These are phyloP conservation scores for Rhadinocentrus ornatus DNA, from an alignment of 2,797 vertebrate species.

Conservation along the genomic window DNA sequence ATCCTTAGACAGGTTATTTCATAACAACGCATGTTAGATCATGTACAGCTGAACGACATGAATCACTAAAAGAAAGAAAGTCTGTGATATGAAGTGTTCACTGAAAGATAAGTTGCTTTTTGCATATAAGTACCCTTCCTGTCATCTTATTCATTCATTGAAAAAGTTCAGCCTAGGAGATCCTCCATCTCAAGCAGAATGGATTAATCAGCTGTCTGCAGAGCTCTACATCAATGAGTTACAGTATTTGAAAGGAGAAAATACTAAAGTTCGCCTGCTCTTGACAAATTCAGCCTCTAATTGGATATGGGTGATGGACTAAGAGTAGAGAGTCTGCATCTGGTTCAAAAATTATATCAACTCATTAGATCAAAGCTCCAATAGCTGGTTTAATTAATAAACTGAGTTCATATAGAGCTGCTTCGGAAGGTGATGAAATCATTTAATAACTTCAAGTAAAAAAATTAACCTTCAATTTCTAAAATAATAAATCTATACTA, in stretches of 20 bases:
- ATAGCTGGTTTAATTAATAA: conserved; percentile 62
- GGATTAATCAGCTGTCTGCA: conserved; percentile 76
- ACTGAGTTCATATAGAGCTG: conserved; percentile 38
- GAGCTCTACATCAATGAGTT: conserved; percentile 63
- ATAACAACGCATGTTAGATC: too few species aligned
- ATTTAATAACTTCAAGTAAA: conserved; percentile 3
- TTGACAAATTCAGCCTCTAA: conserved; percentile 74
- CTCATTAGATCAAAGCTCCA: conserved; percentile 67
- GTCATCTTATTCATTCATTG: conserved; percentile 32
- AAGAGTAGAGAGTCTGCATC: conserved; percentile 47
- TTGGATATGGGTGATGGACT: conserved; percentile 76
- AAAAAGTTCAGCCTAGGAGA: conserved; percentile 51
- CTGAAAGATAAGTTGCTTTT: conserved; percentile 36
- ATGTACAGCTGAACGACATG: background rate
- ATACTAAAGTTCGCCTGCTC: conserved; percentile 60
- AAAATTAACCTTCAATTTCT: background rate
- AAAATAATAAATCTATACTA: background rate
- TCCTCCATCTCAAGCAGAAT: conserved; percentile 48
- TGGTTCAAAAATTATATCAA: conserved; percentile 59
- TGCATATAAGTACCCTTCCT: conserved; percentile 23
- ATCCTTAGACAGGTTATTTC: conserved; percentile 3
- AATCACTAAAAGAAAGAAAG: conserved; percentile 1
- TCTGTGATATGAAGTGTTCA: background rate
- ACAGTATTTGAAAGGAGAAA: conserved; percentile 48
- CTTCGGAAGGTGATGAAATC: conserved; percentile 46